Evolutionary conservation across 2,888 invertebrate species (phyloP).

Genomic region (Ernsta delagoae): DNA sequence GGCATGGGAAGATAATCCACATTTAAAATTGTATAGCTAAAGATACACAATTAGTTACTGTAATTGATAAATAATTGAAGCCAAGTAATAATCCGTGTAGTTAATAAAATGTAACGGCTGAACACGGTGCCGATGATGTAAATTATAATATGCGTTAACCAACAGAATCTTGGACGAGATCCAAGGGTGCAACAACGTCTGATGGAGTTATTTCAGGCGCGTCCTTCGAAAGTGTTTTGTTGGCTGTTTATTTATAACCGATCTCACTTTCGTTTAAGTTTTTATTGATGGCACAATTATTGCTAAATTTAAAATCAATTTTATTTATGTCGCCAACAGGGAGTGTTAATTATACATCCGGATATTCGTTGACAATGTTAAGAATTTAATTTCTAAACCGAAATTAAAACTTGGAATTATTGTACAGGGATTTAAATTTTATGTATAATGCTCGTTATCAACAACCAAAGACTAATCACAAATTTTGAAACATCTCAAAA

Average conservation of each 20-base stretch:
- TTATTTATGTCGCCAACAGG: not conserved
- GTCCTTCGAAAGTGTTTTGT: slow-evolving; percentile 34
- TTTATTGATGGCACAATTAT: slow-evolving; percentile 19
- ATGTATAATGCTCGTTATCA: too few relatives aligned
- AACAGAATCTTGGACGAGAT: slow-evolving; percentile 56
- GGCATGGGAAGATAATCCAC: not conserved
- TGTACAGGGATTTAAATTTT: too few relatives aligned
- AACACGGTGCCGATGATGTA: slow-evolving; percentile 33
- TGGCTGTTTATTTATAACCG: slow-evolving; percentile 28
- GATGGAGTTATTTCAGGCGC: slow-evolving; percentile 30
- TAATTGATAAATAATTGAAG: slow-evolving; percentile 8
- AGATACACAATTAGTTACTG: slow-evolving; percentile 3
- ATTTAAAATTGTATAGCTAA: not conserved
- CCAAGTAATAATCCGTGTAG: slow-evolving; percentile 17
- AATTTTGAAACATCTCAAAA: too few relatives aligned
- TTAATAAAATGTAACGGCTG: slow-evolving; percentile 17
- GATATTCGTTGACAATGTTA: too few relatives aligned
- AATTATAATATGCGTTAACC: slow-evolving; percentile 37
- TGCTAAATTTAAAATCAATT: not conserved
- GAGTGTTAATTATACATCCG: too few relatives aligned
- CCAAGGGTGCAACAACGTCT: slow-evolving; percentile 53
- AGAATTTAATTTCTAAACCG: not conserved
- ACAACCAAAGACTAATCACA: too few relatives aligned
- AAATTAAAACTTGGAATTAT: too few relatives aligned
- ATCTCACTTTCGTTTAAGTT: slow-evolving; percentile 28